These are phyloP conservation scores for Zapornia atra DNA, from an alignment of 2,113 vertebrate genomes.

Conservation along the genomic window DNA sequence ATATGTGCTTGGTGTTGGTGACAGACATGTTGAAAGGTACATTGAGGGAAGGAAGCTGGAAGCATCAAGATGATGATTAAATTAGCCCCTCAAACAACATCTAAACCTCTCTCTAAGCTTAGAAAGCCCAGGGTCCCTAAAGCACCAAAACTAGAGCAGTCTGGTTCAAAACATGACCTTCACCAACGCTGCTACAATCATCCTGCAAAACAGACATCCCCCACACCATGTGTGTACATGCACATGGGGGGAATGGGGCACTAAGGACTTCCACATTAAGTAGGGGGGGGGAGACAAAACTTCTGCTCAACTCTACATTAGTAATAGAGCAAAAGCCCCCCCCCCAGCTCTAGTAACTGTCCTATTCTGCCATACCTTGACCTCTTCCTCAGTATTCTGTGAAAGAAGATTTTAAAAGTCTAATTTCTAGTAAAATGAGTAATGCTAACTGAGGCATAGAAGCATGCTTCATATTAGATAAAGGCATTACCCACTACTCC, in stretches of 20 bases:
- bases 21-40: background rate
- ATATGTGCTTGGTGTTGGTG: background rate
- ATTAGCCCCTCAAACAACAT: background rate
- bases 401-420: background rate
- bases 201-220: background rate
- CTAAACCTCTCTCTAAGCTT: background rate
- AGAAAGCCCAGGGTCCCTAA: background rate
- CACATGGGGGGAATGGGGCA: fast-evolving
- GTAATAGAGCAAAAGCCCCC: background rate
- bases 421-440: background rate
- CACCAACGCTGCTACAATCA: background rate
- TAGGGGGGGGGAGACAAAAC: background rate
- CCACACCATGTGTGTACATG: fast-evolving
- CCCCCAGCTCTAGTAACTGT: background rate
- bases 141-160: background rate
- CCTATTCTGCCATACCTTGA: background rate
- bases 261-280: background rate
- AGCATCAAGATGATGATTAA: background rate
- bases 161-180: background rate
- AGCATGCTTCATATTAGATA: background rate
- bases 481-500: background rate
- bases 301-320: background rate
- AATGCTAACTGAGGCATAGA: background rate
- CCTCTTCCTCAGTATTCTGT: background rate
- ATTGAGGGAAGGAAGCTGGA: no score